These are phyloP conservation scores for Nannoperca australis DNA, from an alignment of 2,797 vertebrate species.

Conservation along the genomic window DNA sequence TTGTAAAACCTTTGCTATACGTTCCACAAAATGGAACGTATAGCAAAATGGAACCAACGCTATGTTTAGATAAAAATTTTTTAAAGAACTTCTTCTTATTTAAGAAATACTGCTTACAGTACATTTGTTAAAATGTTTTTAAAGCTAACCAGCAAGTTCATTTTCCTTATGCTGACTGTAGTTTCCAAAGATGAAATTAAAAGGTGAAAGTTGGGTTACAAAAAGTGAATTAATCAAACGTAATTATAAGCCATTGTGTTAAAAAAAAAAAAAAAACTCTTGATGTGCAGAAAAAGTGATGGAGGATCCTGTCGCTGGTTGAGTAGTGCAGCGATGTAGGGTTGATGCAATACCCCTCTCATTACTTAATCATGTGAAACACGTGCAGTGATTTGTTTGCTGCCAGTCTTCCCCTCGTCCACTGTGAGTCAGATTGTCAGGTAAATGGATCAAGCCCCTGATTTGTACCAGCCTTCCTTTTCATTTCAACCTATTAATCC, in stretches of 20 bases:
- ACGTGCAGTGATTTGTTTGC: slow-evolving; percentile 59
- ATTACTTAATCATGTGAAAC: slow-evolving; percentile 73
- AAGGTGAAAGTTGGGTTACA: not conserved
- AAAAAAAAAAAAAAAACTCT: not conserved
- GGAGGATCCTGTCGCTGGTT: slow-evolving; percentile 13
- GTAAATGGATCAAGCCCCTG: slow-evolving; percentile 72
- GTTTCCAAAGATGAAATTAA: not conserved
- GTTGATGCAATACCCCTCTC: slow-evolving; percentile 41
- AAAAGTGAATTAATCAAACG: not conserved
- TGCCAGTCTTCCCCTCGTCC: slow-evolving; percentile 59
- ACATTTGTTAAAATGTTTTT: not conserved
- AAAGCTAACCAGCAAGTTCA: not conserved
- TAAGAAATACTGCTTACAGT: not conserved
- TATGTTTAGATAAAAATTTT: not conserved
- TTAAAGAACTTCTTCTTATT: not conserved
- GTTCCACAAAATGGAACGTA: not conserved
- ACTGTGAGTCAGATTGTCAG: slow-evolving; percentile 63
- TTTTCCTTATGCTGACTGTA: not conserved
- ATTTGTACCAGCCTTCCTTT: slow-evolving; percentile 72
- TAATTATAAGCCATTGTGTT: not conserved
- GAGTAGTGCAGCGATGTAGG: not conserved
- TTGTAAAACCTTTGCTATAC: not conserved
- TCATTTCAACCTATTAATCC: slow-evolving; percentile 72
- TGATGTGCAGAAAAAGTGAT: not conserved
- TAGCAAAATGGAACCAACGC: not conserved